Base-by-base conservation (phyloP, 2,888 invertebrate species). In the Spodoptera exigua region DNA sequence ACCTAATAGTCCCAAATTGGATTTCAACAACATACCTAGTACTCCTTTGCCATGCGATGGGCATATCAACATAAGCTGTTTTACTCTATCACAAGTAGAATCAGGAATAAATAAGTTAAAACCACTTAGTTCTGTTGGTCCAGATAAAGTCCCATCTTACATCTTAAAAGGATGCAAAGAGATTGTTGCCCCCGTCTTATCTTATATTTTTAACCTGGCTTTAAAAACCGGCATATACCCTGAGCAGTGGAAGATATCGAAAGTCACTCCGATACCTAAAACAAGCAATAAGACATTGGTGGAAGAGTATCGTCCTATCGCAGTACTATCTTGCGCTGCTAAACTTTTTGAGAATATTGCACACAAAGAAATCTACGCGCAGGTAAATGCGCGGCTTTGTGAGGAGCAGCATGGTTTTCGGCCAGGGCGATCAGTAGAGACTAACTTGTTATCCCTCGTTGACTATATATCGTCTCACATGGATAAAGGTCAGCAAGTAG, bases 351-450 rank as follows among this genome's bases (percentile, higher is more conserved):
- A 58, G 10, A 35, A 10, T 9, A 48, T 41, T 14, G 7, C 32
- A 1, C 35, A 46, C 17, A 34, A 14, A 11, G 4, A 35, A 1
- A 54, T 63, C 9, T 45, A 48, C 18, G 17, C 27, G 1, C 58
- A 63, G 13, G 13, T 58, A 12, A 14, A 45, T 0, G 4, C 13
- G 4, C 55, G 49, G 14, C 40, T 70, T 1, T 51, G 41, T 18
- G 46, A 67, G 10, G 48, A 37, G 0, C 66, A 66, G 13, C 71
- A 71, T 49, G 71, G 68, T 0, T 72, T 72, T 27, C 51, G 65
- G 18, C 5, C 58, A 5, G 45, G 51, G 10, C 47, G 70, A 9
- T 70, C 67, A 11, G 67, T 65, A 7, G 47, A 47, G 14, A 65
- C 62, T 3, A 70, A 70, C 41, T 37, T 65, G 0, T 36, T 67